Evolutionary conservation across 92 coral and sea anemone species (phyloP).

Genomic region (Bergia sp.): DNA sequence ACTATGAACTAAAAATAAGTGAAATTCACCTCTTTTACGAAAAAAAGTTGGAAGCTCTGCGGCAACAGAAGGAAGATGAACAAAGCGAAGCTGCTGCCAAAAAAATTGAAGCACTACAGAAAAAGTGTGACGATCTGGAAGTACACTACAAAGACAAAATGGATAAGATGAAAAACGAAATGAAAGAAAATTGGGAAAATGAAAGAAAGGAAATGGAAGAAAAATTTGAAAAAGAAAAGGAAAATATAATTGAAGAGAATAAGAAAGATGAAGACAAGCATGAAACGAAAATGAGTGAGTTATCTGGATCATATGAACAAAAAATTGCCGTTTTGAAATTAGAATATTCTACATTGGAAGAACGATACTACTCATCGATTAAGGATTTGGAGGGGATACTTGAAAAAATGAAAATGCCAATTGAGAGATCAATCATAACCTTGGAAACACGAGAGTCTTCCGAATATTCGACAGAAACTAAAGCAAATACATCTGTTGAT

Average conservation of each 20-base stretch:
- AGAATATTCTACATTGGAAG: conserved; percentile 63
- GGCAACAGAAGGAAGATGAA: conserved; percentile 47
- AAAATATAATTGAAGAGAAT: conserved; percentile 48
- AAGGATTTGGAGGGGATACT: conserved; percentile 60
- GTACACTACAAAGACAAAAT: conserved; percentile 48
- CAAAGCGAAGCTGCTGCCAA: conserved; percentile 34
- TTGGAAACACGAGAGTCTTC: neutral
- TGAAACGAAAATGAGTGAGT: conserved; percentile 54
- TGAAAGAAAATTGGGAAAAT: conserved; percentile 59
- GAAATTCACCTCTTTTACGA: conserved; percentile 42
- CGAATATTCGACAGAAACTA: neutral
- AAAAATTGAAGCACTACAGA: conserved; percentile 31
- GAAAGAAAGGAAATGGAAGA: conserved; percentile 61
- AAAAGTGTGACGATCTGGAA: conserved; percentile 40
- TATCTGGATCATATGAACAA: conserved; percentile 60
- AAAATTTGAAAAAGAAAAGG: conserved; percentile 57
- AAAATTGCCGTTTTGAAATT: conserved; percentile 56
- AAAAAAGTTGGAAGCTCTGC: conserved; percentile 19
- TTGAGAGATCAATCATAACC: conserved; percentile 38
- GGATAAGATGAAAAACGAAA: conserved; percentile 54
- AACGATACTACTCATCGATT: conserved; percentile 46
- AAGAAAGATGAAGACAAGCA: conserved; percentile 45
- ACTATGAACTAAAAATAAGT: conserved; percentile 26
- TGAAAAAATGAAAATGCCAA: conserved; percentile 48
- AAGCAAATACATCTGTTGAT: neutral